phyloP scores from a whole-genome alignment of 2,888 invertebrate genomes.

The Hesperia comma region DNA sequence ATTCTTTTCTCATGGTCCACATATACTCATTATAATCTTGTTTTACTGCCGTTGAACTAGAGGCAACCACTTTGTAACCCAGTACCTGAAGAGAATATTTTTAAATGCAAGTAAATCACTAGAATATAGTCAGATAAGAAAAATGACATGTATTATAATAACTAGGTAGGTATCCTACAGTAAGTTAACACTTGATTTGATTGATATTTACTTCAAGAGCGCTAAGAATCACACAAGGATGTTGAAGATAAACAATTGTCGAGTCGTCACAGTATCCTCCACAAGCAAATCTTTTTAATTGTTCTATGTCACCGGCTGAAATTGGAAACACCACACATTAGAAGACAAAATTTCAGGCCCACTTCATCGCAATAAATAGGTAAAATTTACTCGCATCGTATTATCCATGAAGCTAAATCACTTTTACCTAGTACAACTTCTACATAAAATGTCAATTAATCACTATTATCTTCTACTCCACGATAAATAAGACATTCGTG shows the following conservation, averaged over 20 bases:
- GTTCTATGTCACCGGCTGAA: slow-evolving; percentile 90
- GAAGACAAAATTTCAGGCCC: background rate
- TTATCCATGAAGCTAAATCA: no score
- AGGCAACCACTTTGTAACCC: slow-evolving; percentile 94
- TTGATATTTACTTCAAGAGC: slow-evolving; percentile 88
- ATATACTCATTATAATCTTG: slow-evolving; percentile 95
- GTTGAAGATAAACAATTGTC: slow-evolving; percentile 93
- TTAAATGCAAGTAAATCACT: background rate
- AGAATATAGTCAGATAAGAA: background rate
- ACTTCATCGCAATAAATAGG: no score
- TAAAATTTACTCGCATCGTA: no score
- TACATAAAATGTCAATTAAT: background rate
- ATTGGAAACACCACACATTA: background rate
- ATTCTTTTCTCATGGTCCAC: slow-evolving; percentile 97
- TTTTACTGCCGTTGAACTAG: slow-evolving; percentile 92
- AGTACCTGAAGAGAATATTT: slow-evolving; percentile 82
- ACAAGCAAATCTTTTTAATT: slow-evolving; percentile 91
- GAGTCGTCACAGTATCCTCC: slow-evolving; percentile 93
- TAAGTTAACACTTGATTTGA: slow-evolving; percentile 5
- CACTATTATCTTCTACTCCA: slow-evolving; percentile 12
- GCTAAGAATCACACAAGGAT: slow-evolving; percentile 93
- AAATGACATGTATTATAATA: no score
- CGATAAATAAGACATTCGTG: background rate
- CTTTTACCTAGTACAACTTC: no score
- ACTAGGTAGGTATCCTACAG: background rate